Conservation (phyloP, 2,797 vertebrate genomes). For the Sebastes kiyomatsui region DNA sequence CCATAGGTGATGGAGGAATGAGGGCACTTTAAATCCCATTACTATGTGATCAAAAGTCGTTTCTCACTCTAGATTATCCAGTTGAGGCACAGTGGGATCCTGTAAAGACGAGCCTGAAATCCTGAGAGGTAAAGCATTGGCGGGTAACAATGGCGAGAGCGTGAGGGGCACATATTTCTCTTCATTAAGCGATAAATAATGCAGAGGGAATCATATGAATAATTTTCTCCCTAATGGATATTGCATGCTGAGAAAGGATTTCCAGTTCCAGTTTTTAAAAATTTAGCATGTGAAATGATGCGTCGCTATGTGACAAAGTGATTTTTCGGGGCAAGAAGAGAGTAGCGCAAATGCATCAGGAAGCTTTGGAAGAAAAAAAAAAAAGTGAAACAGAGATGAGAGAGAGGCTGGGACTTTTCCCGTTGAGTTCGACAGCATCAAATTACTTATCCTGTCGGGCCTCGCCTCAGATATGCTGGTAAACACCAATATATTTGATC, state of each 20-base stretch:
- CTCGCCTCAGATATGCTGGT: slow-evolving; percentile 15
- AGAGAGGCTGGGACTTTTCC: slow-evolving; percentile 15
- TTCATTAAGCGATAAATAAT: slow-evolving; percentile 86
- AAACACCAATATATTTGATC: slow-evolving; percentile 42
- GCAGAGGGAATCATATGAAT: slow-evolving; percentile 84
- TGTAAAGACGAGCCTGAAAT: slow-evolving; percentile 42
- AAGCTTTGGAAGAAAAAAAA: slow-evolving; percentile 34
- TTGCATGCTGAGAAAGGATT: slow-evolving; percentile 87
- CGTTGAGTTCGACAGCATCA: slow-evolving; percentile 30
- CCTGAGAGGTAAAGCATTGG: slow-evolving; percentile 55
- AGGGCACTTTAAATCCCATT: slow-evolving; percentile 70
- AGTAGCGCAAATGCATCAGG: slow-evolving; percentile 74
- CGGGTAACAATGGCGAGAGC: slow-evolving; percentile 71
- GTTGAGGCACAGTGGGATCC: slow-evolving; percentile 27
- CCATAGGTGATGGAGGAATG: slow-evolving; percentile 58
- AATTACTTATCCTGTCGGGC: slow-evolving; percentile 30
- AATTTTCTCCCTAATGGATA: slow-evolving; percentile 86
- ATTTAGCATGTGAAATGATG: slow-evolving; percentile 87
- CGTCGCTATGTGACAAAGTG: slow-evolving; percentile 86
- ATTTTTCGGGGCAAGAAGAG: slow-evolving; percentile 79
- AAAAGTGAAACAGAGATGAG: slow-evolving; percentile 19
- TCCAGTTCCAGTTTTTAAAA: slow-evolving; percentile 84
- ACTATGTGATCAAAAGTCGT: slow-evolving; percentile 71
- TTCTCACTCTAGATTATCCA: slow-evolving; percentile 58
- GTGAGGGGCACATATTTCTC: slow-evolving; percentile 75